Evolutionary conservation across 2,888 invertebrate species (phyloP).

Genomic region (Diachrysia chrysitis): DNA sequence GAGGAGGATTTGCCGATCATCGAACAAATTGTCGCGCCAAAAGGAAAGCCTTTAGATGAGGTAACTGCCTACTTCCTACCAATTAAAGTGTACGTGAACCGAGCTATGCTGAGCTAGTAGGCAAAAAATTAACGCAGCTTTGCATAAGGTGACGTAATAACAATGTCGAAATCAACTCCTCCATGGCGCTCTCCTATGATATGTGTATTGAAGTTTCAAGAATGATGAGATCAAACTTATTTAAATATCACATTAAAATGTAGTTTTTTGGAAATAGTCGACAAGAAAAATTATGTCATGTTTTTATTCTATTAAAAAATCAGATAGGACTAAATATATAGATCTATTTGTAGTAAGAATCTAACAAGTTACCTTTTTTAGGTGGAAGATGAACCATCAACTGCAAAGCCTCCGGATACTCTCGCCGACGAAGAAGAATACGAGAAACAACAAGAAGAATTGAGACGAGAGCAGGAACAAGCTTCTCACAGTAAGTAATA

Average conservation of each 20-base stretch:
- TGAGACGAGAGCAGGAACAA: conserved; percentile 75
- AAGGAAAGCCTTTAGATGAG: conserved; percentile 85
- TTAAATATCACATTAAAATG: too few species aligned
- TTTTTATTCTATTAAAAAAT: too few species aligned
- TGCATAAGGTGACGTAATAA: too few species aligned
- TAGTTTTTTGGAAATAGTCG: too few species aligned
- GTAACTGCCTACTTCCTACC: conserved; percentile 61
- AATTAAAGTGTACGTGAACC: neutral
- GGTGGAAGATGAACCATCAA: conserved; percentile 79
- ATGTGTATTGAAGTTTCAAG: too few species aligned
- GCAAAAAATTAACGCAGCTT: neutral
- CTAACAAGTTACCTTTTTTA: conserved; percentile 27
- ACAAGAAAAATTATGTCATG: too few species aligned
- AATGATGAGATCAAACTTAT: too few species aligned
- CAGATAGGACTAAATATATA: too few species aligned
- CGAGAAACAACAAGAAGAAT: conserved; percentile 80
- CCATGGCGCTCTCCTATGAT: too few species aligned
- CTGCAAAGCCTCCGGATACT: conserved; percentile 77
- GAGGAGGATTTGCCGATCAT: conserved; percentile 73
- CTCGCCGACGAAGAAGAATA: conserved; percentile 84
- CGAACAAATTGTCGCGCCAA: conserved; percentile 76
- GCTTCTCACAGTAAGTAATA: conserved; percentile 80
- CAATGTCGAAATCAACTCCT: too few species aligned
- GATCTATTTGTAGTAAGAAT: neutral
- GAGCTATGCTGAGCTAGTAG: too few species aligned